Evolutionary conservation across 2,797 vertebrate species (phyloP).

Genomic region (Tokudaia muenninki): DNA sequence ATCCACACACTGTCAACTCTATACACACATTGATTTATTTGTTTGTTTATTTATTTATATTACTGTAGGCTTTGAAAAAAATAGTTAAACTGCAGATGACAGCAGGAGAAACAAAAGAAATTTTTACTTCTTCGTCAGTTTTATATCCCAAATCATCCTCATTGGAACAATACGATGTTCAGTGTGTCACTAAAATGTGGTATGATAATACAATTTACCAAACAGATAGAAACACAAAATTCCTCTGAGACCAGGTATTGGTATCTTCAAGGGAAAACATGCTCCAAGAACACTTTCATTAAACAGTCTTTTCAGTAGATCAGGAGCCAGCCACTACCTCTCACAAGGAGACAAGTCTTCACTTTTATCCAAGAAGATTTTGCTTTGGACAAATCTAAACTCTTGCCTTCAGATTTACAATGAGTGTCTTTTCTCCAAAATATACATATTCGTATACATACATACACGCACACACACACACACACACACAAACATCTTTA

Average conservation of each 20-base stretch:
- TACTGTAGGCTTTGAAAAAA: background rate
- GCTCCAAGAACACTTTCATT: background rate
- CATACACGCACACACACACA: fast-evolving
- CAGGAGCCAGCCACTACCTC: background rate
- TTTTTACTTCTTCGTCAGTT: background rate
- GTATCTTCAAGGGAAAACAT: slow-evolving; percentile 21
- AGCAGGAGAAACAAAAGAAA: background rate
- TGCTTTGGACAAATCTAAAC: background rate
- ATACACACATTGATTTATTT: too few species aligned
- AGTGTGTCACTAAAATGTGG: background rate
- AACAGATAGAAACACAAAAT: background rate
- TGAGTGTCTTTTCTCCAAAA: background rate
- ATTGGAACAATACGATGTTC: background rate
- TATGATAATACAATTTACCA: background rate
- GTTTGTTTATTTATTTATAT: too few species aligned
- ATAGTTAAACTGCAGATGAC: background rate
- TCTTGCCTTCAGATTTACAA: background rate
- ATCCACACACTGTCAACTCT: background rate
- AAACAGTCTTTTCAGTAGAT: background rate
- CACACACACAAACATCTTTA: background rate
- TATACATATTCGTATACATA: background rate
- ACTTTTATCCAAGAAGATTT: background rate
- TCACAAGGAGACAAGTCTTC: background rate
- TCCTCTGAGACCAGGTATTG: background rate
- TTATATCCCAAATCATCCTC: slow-evolving; percentile 9